Percentiles rank a stretch among this genome's conserved stretches.
Evolutionary conservation across 2,797 vertebrate species (phyloP).

Genomic region (Tinamus major): DNA sequence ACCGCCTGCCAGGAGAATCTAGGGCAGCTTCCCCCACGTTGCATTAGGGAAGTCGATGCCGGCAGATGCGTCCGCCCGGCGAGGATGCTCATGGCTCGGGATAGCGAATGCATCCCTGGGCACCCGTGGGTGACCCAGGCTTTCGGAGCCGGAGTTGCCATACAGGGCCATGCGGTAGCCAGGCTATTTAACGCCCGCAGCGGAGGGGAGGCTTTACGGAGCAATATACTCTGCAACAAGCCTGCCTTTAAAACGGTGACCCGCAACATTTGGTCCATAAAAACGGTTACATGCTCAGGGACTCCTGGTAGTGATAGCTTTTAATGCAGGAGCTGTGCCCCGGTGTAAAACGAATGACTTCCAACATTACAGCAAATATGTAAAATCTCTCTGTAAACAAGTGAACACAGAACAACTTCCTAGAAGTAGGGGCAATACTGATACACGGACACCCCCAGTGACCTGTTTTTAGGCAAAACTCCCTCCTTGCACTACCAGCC

Average conservation of each 20-base stretch:
- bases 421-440: not conserved
- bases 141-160: conserved; percentile 36
- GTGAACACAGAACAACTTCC: not conserved
- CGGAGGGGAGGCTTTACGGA: conserved; percentile 71
- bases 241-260: conserved; percentile 70
- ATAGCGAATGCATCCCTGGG: conserved; percentile 18
- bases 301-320: conserved; percentile 68
- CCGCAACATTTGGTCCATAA: conserved; percentile 79
- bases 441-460: not conserved
- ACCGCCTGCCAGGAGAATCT: conserved; percentile 27
- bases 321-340: conserved; percentile 71
- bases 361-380: conserved; percentile 40
- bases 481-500: not conserved
- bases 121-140: conserved; percentile 53
- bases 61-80: too few species aligned
- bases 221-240: conserved; percentile 72
- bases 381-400: conserved; percentile 34
- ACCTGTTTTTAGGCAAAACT: not conserved
- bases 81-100: too few species aligned
- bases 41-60: too few species aligned
- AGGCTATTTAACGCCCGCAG: conserved; percentile 69
- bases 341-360: conserved; percentile 72
- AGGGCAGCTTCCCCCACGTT: not conserved
- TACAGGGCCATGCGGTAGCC: conserved; percentile 66
- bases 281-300: conserved; percentile 64